Evolutionary conservation across 2,797 vertebrate genomes (phyloP).

Genomic region (Sebastolobus alascanus): DNA sequence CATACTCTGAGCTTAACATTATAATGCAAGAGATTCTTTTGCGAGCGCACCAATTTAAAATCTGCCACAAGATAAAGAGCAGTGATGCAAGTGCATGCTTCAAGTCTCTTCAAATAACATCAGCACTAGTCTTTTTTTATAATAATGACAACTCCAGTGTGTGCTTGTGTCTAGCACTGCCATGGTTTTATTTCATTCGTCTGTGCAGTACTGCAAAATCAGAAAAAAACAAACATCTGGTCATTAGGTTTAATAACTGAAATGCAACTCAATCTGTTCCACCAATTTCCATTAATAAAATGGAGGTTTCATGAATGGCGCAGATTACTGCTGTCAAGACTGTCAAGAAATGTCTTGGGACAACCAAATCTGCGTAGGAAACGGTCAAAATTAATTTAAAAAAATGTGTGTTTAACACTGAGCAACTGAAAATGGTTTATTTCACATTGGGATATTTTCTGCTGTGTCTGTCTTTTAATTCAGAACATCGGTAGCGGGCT

Average conservation of each 20-base stretch:
- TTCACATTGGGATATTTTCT: constrained; percentile 1
- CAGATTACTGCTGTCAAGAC: constrained; percentile 5
- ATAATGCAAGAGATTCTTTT: constrained; percentile 44
- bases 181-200: constrained; percentile 17
- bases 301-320: background rate
- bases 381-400: background rate
- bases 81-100: constrained; percentile 26
- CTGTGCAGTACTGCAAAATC: constrained; percentile 6
- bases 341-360: background rate
- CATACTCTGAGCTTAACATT: constrained; percentile 48
- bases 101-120: constrained; percentile 33
- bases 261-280: constrained; percentile 28
- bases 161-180: background rate
- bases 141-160: constrained; percentile 20
- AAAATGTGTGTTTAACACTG: background rate
- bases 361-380: background rate
- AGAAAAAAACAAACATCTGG: constrained; percentile 40
- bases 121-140: background rate
- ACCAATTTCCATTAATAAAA: constrained; percentile 1
- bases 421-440: background rate
- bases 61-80: constrained; percentile 39
- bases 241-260: constrained; percentile 13
- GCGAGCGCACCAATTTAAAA: constrained; percentile 44
- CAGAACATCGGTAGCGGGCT: constrained; percentile 4
- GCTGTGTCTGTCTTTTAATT: constrained; percentile 19